A percentile compares a stretch with the other conserved stretches of the same genome.
phyloP scores from a whole-genome alignment of 2,797 vertebrate genomes.

The Sternotherus odoratus region DNA sequence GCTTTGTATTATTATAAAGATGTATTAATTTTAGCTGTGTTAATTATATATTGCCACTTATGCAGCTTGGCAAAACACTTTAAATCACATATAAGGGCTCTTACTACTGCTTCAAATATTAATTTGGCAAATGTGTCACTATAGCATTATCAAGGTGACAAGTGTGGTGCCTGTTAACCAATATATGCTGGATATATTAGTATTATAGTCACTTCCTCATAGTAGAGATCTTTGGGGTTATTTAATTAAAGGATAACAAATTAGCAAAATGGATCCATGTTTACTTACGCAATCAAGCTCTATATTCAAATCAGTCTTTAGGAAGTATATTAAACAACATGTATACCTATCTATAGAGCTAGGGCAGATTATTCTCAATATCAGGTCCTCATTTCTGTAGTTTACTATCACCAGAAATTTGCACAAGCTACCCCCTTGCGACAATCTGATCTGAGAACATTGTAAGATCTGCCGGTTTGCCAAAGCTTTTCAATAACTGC shows the following conservation, averaged over 20 bases:
- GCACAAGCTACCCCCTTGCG: neutral
- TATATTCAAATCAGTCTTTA: neutral
- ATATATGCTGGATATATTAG: neutral
- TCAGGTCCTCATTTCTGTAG: neutral
- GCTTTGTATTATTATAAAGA: neutral
- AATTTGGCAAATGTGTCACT: neutral
- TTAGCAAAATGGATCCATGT: neutral
- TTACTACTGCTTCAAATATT: neutral
- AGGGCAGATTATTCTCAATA: neutral
- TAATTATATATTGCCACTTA: neutral
- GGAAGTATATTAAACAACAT: neutral
- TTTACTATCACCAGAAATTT: rapidly evolving
- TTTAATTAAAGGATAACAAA: neutral
- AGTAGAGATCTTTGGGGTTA: neutral
- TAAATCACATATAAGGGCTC: neutral
- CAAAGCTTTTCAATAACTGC: neutral
- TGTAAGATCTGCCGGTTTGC: neutral
- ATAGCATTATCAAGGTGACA: neutral
- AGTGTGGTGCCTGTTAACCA: neutral
- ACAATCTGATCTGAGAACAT: neutral
- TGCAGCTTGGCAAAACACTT: neutral
- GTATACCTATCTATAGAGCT: rapidly evolving
- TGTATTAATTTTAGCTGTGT: neutral
- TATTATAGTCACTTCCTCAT: neutral
- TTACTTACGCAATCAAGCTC: neutral